Conservation (phyloP, 2,113 vertebrate genomes). For the Tragelaphus strepsiceros region DNA sequence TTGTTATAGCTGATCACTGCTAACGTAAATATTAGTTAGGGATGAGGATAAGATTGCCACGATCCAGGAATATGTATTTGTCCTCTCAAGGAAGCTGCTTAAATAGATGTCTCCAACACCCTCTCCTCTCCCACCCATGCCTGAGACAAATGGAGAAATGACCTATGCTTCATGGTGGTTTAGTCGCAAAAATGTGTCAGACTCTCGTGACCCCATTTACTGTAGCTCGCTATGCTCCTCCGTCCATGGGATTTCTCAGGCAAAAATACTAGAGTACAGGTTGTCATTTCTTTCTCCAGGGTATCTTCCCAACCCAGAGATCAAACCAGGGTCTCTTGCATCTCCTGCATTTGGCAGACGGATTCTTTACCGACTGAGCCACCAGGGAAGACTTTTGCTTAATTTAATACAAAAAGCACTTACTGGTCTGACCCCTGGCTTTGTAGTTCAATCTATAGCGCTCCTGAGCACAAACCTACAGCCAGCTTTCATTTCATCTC, state of each 20-base stretch:
- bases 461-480: not conserved
- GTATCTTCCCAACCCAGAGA: not conserved
- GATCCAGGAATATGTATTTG: not conserved
- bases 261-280: not conserved
- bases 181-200: not conserved
- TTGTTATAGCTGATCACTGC: not conserved
- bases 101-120: not conserved
- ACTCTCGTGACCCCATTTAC: fast-evolving
- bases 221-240: not conserved
- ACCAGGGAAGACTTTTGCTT: not conserved
- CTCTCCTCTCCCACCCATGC: not conserved
- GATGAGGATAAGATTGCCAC: not conserved
- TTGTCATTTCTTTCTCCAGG: not conserved
- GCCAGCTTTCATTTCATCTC: not conserved
- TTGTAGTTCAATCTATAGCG: not conserved
- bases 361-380: not conserved
- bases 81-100: not conserved
- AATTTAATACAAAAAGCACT: not conserved
- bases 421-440: not conserved
- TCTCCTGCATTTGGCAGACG: not conserved
- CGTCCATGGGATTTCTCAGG: not conserved
- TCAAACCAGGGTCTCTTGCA: not conserved
- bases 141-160: not conserved
- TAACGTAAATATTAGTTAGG: not conserved
- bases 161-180: not conserved